Conservation (phyloP, 2,797 vertebrate species). For the Hapalemur alaotrensis region DNA sequence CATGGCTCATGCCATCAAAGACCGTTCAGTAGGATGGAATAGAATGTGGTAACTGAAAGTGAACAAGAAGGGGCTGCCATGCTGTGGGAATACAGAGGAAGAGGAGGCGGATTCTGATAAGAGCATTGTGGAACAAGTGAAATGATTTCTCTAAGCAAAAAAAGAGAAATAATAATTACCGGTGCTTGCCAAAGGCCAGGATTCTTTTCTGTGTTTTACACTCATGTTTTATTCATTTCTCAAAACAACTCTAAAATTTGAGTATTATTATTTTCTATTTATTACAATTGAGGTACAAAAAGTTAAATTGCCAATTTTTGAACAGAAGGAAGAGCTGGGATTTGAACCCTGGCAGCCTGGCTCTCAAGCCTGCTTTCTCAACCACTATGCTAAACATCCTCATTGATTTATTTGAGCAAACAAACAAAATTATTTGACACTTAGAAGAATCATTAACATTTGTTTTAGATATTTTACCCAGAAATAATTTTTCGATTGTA, state of each 20-base stretch:
- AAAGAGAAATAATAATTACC: neutral
- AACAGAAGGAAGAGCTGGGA: neutral
- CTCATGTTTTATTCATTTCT: neutral
- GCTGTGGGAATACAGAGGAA: neutral
- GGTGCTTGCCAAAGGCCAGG: neutral
- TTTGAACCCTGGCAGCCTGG: neutral
- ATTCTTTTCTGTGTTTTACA: neutral
- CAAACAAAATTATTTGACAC: neutral
- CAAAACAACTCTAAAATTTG: neutral
- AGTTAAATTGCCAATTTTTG: neutral
- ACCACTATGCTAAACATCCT: neutral
- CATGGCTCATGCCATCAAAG: neutral
- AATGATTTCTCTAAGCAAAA: neutral
- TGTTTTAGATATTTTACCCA: neutral
- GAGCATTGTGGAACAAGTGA: neutral
- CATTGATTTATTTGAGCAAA: constrained; percentile 19
- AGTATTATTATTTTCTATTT: neutral
- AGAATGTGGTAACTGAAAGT: neutral
- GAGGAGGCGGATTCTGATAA: neutral
- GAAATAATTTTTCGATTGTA: neutral
- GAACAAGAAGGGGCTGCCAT: fast-evolving
- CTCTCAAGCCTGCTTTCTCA: neutral
- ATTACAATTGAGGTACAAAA: neutral
- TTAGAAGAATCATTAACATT: neutral
- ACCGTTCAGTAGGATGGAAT: neutral